These are phyloP conservation scores for Caenorhabditis sulstoni DNA, from an alignment of 2,888 invertebrate genomes.

Conservation along the genomic window DNA sequence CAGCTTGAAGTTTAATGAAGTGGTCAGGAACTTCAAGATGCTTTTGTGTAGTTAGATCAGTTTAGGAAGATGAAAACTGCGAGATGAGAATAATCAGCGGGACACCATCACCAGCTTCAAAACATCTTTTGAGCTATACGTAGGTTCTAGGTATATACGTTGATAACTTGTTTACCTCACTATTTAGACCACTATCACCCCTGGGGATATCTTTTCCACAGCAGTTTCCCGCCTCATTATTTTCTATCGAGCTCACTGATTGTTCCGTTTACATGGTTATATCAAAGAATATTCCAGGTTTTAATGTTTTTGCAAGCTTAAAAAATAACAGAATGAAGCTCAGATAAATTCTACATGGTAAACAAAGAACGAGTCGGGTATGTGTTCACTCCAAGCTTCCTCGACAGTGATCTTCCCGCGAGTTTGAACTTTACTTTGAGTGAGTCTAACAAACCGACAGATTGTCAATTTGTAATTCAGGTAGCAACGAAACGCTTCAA, in stretches of 20 bases:
- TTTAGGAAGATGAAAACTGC: constrained; percentile 38
- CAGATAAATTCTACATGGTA: constrained; percentile 26
- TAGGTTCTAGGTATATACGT: neutral
- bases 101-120: constrained; percentile 44
- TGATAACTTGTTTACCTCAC: too few relatives aligned
- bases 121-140: constrained; percentile 33
- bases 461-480: constrained; percentile 12
- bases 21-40: constrained; percentile 4
- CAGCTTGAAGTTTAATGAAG: constrained; percentile 44
- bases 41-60: neutral
- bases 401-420: constrained; percentile 22
- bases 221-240: constrained; percentile 41
- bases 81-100: constrained; percentile 50
- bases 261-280: constrained; percentile 53
- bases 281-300: constrained; percentile 41
- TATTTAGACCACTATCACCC: constrained; percentile 17
- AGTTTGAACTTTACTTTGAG: constrained; percentile 39
- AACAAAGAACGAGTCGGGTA: constrained; percentile 41
- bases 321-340: neutral
- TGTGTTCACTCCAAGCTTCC: constrained; percentile 51
- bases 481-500: constrained; percentile 37
- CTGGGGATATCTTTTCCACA: constrained; percentile 39
- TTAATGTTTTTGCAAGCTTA: neutral
- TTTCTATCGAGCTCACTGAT: constrained; percentile 40
- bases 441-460: neutral